A percentile compares a stretch with the other conserved stretches of the same genome.
phyloP scores from a whole-genome alignment of 2,113 vertebrate genomes.

The Saccopteryx leptura region DNA sequence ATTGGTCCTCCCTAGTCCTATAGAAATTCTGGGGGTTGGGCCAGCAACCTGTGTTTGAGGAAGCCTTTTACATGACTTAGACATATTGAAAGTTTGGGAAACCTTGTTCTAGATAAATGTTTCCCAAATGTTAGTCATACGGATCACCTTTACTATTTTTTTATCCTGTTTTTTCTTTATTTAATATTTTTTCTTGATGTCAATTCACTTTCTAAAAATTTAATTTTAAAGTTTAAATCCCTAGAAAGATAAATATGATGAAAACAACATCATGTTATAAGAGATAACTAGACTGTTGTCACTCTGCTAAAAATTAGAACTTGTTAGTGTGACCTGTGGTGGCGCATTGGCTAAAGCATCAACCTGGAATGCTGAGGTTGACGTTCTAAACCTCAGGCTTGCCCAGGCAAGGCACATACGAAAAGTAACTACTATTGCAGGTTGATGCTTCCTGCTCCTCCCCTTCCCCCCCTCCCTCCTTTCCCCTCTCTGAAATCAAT shows the following conservation, averaged over 20 bases:
- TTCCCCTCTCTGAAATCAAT: too few species aligned
- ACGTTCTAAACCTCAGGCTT: too few species aligned
- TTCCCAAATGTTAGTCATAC: background rate
- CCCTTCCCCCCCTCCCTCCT: too few species aligned
- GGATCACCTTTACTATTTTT: background rate
- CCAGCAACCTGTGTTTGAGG: conserved; percentile 2
- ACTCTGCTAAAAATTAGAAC: conserved; percentile 27
- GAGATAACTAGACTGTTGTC: conserved; percentile 32
- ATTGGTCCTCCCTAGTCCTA: background rate
- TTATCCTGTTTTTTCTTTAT: background rate
- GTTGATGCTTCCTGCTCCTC: too few species aligned
- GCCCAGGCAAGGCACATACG: too few species aligned
- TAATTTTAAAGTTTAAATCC: conserved; percentile 27
- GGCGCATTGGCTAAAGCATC: too few species aligned
- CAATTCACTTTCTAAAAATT: conserved; percentile 56
- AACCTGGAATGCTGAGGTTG: too few species aligned
- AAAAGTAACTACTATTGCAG: too few species aligned
- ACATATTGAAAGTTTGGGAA: conserved; percentile 51
- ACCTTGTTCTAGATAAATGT: conserved; percentile 20
- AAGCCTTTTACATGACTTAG: background rate
- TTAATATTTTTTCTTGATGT: background rate
- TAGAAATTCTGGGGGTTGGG: background rate
- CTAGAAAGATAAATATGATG: background rate
- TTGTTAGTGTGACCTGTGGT: background rate
- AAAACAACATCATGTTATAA: background rate